Percentiles rank a stretch among this genome's conserved stretches.
Evolutionary conservation across 2,113 vertebrate genomes (phyloP).

Genomic region (Gadus macrocephalus): DNA sequence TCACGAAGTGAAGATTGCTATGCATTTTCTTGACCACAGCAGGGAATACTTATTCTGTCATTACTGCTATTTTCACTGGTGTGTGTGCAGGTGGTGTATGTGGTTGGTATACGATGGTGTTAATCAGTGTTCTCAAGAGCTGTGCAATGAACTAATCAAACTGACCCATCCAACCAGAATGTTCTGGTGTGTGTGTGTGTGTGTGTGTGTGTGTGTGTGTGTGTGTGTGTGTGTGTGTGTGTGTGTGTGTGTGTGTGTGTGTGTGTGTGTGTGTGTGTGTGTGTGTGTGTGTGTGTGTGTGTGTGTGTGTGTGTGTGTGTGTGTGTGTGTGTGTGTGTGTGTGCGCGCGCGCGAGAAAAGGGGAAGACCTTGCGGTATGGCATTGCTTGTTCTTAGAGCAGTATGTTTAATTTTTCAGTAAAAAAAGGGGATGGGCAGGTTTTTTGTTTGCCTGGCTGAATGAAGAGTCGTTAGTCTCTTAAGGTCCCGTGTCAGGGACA

Average conservation of each 20-base stretch:
- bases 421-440: slow-evolving; percentile 36
- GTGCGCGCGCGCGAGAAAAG: background rate
- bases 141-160: slow-evolving; percentile 29
- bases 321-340: slow-evolving; percentile 28
- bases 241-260: slow-evolving; percentile 31
- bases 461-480: slow-evolving; percentile 59
- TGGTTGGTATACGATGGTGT: too few relatives aligned
- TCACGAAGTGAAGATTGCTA: slow-evolving; percentile 31
- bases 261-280: background rate
- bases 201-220: slow-evolving; percentile 29
- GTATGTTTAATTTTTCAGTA: slow-evolving; percentile 49
- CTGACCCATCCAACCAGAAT: slow-evolving; percentile 26
- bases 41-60: slow-evolving; percentile 64
- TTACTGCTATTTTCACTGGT: slow-evolving; percentile 45
- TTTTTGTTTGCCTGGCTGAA: slow-evolving; percentile 58
- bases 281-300: too few relatives aligned
- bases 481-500: slow-evolving; percentile 46
- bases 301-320: background rate
- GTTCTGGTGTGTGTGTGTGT: slow-evolving; percentile 18
- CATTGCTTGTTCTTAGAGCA: slow-evolving; percentile 35
- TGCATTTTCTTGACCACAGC: slow-evolving; percentile 36
- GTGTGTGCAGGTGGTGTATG: background rate
- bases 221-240: slow-evolving; percentile 8
- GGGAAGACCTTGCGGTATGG: slow-evolving; percentile 11
- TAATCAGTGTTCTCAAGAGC: too few relatives aligned